Base-by-base conservation (phyloP, 2,113 vertebrate species). In the Prionailurus bengalensis region DNA sequence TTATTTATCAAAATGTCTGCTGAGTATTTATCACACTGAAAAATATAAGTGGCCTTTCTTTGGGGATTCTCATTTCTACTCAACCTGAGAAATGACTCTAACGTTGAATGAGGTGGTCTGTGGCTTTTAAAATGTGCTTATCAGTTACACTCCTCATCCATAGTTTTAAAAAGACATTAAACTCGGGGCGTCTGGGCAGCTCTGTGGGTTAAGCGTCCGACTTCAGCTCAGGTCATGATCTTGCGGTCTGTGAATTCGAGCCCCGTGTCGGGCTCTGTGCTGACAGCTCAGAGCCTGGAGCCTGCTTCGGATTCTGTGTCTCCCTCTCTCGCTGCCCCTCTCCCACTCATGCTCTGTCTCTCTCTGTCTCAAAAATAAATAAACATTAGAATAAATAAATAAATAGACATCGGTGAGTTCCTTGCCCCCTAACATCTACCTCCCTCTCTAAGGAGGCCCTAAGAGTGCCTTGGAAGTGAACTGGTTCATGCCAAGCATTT, bases 21-120 rank as follows among this genome's bases (percentile, higher is more conserved):
- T 42, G 66, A 92, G 79, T 73, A 86, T 31, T 65, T 70, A 68
- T 36, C 42, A 82, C 5, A 7, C 21, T 82, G 16, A 14, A 53
- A 66, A 63, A 45, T 27, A 48, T 66, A 78, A 82, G 36, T 78
- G 53, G 65, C 82, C 78, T 98, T 89, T 89, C 93, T 85, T 70
- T 55, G 65, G 70, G 71, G 84, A 85, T 45, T 70, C 80, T 71
- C 78, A 27, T 55, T 79, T 89, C 86, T 70, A 4, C 70, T 65
- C 53, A 61, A 39, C 42, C 85, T 21, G 36, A 66, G 71, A 89
- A 85, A 58, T 16, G 70, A 82, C 42, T 48, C 70, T 73, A 4
- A 61, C 61, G 7, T 94, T 39, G 91, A 95, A 95, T 58, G 92
- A 96, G 92, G 61, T 65, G 89, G 85, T 78, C 85, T 36, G 53